A percentile compares a stretch with the other conserved stretches of the same genome.
These are phyloP conservation scores for Branchinecta sandiegonensis DNA, from an alignment of 2,888 invertebrate genomes.

Conservation along the genomic window DNA sequence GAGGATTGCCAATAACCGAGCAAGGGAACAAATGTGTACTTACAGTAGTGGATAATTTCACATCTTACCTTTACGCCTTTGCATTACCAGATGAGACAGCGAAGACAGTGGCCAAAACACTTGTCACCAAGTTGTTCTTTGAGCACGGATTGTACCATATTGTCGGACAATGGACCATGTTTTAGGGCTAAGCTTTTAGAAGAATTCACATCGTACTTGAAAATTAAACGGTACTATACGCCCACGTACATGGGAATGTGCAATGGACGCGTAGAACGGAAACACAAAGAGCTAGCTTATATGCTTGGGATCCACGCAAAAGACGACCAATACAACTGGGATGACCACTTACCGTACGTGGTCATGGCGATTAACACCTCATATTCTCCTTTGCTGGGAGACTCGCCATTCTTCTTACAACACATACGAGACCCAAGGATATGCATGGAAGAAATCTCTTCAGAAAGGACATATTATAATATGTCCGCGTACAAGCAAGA, in stretches of 20 bases:
- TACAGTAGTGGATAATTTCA: constrained; percentile 2
- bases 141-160: constrained; percentile 7
- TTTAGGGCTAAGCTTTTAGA: constrained; percentile 1
- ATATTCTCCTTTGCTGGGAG: constrained; percentile 3
- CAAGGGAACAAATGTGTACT: neutral
- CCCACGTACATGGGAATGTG: neutral
- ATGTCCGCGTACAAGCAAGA: neutral
- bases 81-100: neutral
- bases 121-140: neutral
- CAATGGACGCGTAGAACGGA: constrained; percentile 1
- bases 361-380: constrained; percentile 10
- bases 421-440: neutral
- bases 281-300: neutral
- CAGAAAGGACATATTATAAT: neutral
- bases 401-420: neutral
- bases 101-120: neutral
- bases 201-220: neutral
- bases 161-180: constrained; percentile 5
- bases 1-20: neutral
- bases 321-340: neutral
- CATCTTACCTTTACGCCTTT: neutral
- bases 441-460: neutral
- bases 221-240: neutral
- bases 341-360: neutral
- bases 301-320: too few species aligned